Percentiles rank a stretch among this genome's conserved stretches.
Evolutionary conservation across 2,113 vertebrate species (phyloP).

Genomic region (Ceuthmochares aereus): DNA sequence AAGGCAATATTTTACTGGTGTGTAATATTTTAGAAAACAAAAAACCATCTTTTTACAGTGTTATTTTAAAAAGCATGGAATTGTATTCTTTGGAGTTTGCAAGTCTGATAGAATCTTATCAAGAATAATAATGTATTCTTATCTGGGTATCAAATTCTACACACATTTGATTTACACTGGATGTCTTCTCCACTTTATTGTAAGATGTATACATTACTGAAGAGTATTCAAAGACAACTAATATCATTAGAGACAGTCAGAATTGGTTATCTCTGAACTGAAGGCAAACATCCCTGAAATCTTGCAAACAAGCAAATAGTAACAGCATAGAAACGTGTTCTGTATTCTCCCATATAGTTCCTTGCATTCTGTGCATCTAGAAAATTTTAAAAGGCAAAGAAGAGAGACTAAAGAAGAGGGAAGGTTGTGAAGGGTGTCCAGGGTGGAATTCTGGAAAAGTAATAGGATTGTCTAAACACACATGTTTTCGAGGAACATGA

Average conservation of each 20-base stretch:
- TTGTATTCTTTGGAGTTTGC: not conserved
- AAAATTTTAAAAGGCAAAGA: not conserved
- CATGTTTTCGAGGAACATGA: not conserved
- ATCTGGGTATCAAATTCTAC: not conserved
- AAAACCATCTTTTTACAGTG: not conserved
- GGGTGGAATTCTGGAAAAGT: not conserved
- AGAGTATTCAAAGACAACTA: not conserved
- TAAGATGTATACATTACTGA: not conserved
- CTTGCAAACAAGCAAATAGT: not conserved
- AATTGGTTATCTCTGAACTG: not conserved
- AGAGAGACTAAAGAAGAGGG: rapidly evolving
- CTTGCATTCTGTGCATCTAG: not conserved
- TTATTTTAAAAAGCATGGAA: not conserved
- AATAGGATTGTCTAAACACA: not conserved
- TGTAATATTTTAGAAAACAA: not conserved
- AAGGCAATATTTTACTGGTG: not conserved
- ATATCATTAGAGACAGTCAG: not conserved
- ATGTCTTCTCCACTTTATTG: not conserved
- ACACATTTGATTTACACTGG: not conserved
- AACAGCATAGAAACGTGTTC: not conserved
- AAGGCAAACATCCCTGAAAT: not conserved
- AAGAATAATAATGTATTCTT: not conserved
- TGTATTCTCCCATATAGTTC: not conserved
- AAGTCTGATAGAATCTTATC: not conserved
- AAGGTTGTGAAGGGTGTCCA: not conserved